Percentiles rank a stretch among this genome's conserved stretches.
Conservation (phyloP, 2,888 invertebrate species). For the Coenonympha arcania region DNA sequence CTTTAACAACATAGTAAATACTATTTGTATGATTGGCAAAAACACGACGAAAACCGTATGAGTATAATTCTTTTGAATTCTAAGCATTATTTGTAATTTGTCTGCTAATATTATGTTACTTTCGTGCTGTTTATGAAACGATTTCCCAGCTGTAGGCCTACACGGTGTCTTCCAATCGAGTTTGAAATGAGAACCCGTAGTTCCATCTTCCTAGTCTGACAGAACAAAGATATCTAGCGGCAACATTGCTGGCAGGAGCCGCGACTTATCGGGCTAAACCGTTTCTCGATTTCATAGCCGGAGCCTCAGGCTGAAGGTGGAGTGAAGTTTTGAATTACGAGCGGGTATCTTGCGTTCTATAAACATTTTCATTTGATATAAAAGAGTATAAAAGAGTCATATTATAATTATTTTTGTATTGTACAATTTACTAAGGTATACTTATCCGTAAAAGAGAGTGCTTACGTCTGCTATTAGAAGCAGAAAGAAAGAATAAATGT, state of each 20-base stretch:
- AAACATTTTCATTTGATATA: neutral
- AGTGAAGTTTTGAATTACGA: slow-evolving; percentile 20
- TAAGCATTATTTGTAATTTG: too few relatives aligned
- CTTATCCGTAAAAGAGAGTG: too few relatives aligned
- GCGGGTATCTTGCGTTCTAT: slow-evolving; percentile 14
- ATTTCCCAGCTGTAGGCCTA: too few relatives aligned
- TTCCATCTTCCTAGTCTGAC: slow-evolving; percentile 26
- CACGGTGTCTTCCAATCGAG: slow-evolving; percentile 9
- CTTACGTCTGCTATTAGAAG: too few relatives aligned
- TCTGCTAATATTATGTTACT: neutral
- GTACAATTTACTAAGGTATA: too few relatives aligned
- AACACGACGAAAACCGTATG: too few relatives aligned
- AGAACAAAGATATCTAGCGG: slow-evolving; percentile 46
- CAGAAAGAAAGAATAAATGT: too few relatives aligned
- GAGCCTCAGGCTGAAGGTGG: slow-evolving; percentile 16
- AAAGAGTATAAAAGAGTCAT: neutral
- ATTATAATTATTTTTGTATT: neutral
- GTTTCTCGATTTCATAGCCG: slow-evolving; percentile 39
- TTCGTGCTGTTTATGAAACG: too few relatives aligned
- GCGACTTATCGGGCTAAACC: slow-evolving; percentile 55
- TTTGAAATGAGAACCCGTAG: slow-evolving; percentile 25
- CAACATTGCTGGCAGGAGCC: slow-evolving; percentile 41
- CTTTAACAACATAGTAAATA: too few relatives aligned
- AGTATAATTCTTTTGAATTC: too few relatives aligned
- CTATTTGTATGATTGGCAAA: too few relatives aligned